Evolutionary conservation across 1,140 invertebrate genomes (phyloP).

Genomic region (Branchinecta lindahli): DNA sequence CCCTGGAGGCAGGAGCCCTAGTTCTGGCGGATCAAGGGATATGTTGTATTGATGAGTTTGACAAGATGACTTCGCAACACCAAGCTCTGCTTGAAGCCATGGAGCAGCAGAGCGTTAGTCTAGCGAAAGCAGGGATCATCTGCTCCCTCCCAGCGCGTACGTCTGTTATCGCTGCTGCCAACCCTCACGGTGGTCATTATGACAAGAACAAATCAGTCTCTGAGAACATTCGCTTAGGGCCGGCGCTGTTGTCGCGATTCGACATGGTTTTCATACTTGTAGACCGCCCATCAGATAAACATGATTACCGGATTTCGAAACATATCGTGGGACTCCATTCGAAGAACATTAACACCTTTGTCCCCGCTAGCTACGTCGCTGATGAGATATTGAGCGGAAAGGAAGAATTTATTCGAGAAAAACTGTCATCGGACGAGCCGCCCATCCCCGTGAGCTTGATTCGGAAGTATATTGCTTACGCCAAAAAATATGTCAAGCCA

Average conservation of each 20-base stretch:
- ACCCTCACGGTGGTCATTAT: conserved; percentile 75
- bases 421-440: neutral
- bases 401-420: neutral
- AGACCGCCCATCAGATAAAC: conserved; percentile 45
- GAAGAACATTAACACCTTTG: neutral
- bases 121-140: conserved; percentile 71
- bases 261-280: conserved; percentile 82
- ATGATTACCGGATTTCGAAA: conserved; percentile 1
- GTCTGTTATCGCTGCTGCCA: conserved; percentile 77
- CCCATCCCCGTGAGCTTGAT: conserved; percentile 54
- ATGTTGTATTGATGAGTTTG: conserved; percentile 91
- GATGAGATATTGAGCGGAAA: conserved; percentile 1
- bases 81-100: conserved; percentile 75
- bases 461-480: conserved; percentile 81
- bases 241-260: conserved; percentile 74
- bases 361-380: neutral
- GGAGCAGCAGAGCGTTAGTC: conserved; percentile 81
- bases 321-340: neutral
- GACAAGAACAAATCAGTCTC: conserved; percentile 67
- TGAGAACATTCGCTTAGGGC: conserved; percentile 75
- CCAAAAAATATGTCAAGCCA: conserved; percentile 71
- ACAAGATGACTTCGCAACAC: conserved; percentile 68
- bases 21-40: conserved; percentile 67
- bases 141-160: conserved; percentile 61
- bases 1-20: conserved; percentile 67